phyloP scores from a whole-genome alignment of 2,888 invertebrate genomes.

The Holacanthella duospinosa region DNA sequence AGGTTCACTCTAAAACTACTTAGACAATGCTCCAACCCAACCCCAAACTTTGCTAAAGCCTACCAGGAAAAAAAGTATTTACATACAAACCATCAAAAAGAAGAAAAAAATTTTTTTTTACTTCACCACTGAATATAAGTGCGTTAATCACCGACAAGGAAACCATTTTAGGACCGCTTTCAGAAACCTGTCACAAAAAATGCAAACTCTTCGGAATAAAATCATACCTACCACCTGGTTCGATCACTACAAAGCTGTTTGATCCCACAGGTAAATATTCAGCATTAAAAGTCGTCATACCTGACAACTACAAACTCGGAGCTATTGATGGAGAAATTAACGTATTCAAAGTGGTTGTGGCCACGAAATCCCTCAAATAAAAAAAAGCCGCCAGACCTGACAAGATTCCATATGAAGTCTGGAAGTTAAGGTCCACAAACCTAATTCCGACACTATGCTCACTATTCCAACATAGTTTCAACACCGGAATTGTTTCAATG shows the following conservation, averaged over 20 bases:
- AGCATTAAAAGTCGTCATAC: neutral
- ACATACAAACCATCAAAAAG: neutral
- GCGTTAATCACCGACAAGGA: neutral
- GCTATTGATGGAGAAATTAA: neutral
- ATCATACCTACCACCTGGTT: neutral
- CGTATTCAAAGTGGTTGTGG: neutral
- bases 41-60: neutral
- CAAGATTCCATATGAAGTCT: neutral
- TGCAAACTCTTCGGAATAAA: neutral
- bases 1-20: neutral
- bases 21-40: neutral
- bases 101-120: neutral
- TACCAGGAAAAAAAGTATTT: neutral
- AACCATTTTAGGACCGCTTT: neutral
- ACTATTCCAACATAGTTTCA: neutral
- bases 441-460: neutral
- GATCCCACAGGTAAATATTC: neutral
- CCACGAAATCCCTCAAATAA: neutral
- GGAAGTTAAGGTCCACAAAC: neutral
- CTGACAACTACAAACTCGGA: neutral
- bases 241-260: neutral
- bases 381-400: neutral
- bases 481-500: neutral
- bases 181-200: neutral
- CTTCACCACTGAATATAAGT: neutral